Evolutionary conservation across 2,888 invertebrate genomes (phyloP).

Genomic region (Chloroclystis v-ata): DNA sequence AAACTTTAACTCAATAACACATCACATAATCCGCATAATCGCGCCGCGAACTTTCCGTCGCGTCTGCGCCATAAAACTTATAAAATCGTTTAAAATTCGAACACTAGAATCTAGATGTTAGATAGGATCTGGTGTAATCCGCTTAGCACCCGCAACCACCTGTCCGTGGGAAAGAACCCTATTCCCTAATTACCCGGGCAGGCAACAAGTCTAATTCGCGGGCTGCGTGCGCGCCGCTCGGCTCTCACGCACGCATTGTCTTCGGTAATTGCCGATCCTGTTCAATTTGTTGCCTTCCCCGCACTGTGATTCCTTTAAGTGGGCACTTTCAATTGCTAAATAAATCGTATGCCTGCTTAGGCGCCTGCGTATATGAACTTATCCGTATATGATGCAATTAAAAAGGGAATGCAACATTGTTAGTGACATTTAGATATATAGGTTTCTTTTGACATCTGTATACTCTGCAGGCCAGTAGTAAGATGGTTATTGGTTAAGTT

Average conservation of each 20-base stretch:
- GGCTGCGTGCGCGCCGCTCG: slow-evolving; percentile 67
- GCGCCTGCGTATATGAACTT: slow-evolving; percentile 12
- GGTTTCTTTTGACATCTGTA: too few species aligned
- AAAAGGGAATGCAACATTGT: slow-evolving; percentile 11
- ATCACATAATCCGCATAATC: too few species aligned
- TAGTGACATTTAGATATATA: slow-evolving; percentile 9
- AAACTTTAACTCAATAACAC: too few species aligned
- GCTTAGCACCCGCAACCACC: slow-evolving; percentile 20
- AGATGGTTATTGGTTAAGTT: too few species aligned
- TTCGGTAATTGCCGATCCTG: slow-evolving; percentile 77
- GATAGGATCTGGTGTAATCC: neutral
- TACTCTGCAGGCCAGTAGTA: too few species aligned
- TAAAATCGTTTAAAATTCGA: too few species aligned
- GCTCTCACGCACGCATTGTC: slow-evolving; percentile 77
- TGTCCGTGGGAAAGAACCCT: slow-evolving; percentile 64
- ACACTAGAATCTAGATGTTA: too few species aligned
- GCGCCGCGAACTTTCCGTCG: too few species aligned
- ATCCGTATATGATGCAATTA: slow-evolving; percentile 20
- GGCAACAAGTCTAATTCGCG: slow-evolving; percentile 76
- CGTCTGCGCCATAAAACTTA: too few species aligned
- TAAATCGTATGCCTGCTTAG: slow-evolving; percentile 57
- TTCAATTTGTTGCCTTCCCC: slow-evolving; percentile 72
- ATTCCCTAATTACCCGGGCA: slow-evolving; percentile 69
- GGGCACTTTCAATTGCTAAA: slow-evolving; percentile 73
- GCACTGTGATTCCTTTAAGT: slow-evolving; percentile 76